Conservation (phyloP, 2,797 vertebrate genomes). For the Platyrinchus mystaceus region DNA sequence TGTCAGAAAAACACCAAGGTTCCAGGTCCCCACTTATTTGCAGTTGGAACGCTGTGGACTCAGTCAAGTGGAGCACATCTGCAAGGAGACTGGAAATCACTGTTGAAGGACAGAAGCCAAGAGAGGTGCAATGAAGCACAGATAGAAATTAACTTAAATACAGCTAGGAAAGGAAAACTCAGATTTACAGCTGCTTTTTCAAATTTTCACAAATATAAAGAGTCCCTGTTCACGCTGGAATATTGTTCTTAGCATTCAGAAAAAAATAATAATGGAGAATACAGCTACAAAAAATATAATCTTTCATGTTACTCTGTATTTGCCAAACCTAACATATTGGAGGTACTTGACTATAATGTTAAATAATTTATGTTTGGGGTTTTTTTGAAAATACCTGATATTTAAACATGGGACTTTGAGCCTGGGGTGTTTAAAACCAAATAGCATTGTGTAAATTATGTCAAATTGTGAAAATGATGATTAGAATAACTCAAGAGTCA, state of each 20-base stretch:
- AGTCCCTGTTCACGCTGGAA: neutral
- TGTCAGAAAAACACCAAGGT: neutral
- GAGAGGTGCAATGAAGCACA: neutral
- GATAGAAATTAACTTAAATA: neutral
- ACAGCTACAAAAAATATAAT: neutral
- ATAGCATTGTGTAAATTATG: slow-evolving; percentile 1
- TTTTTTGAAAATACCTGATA: neutral
- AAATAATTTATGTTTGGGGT: neutral
- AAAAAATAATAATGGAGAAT: neutral
- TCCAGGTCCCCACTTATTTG: neutral
- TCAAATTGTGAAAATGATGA: slow-evolving; percentile 25
- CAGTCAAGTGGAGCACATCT: neutral
- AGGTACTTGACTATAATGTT: neutral
- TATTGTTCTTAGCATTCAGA: neutral
- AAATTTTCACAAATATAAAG: neutral
- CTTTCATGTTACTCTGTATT: neutral
- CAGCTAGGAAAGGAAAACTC: neutral
- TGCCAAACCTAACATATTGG: neutral
- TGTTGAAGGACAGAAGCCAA: neutral
- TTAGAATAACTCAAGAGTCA: slow-evolving; percentile 56
- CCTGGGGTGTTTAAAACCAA: slow-evolving; percentile 12
- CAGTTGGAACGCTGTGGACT: neutral
- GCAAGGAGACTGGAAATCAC: neutral
- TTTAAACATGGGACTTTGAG: neutral
- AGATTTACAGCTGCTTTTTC: neutral